Conservation (phyloP, 2,797 vertebrate genomes). For the Acomys russatus region DNA sequence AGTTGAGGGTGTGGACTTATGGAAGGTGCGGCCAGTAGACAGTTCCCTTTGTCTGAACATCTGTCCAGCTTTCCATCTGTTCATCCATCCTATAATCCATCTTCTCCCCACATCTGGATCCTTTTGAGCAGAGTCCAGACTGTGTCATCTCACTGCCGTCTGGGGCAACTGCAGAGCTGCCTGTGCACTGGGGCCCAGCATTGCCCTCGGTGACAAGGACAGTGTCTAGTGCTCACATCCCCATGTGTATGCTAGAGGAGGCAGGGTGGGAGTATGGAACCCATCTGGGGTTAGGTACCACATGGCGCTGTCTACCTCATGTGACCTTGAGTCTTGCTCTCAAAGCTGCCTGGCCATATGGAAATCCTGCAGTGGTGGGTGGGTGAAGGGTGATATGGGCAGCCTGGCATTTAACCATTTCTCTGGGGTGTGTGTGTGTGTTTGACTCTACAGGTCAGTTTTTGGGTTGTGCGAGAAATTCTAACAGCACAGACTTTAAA, state of each 20-base stretch:
- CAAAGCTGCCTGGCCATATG: not conserved
- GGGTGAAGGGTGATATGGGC: not conserved
- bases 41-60: not conserved
- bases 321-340: not conserved
- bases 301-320: not conserved
- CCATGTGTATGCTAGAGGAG: not conserved
- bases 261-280: not conserved
- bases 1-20: not conserved
- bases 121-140: not conserved
- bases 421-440: constrained; percentile 64
- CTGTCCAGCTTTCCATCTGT: not conserved
- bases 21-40: not conserved
- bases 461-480: constrained; percentile 98
- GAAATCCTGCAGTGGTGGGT: not conserved
- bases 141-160: not conserved
- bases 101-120: not conserved
- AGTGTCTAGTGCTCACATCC: not conserved
- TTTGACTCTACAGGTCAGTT: constrained; percentile 94
- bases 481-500: constrained; percentile 98
- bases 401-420: constrained; percentile 21
- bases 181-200: not conserved
- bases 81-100: not conserved
- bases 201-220: not conserved
- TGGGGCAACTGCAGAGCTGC: not conserved
- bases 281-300: not conserved